Evolutionary conservation across 2,888 invertebrate genomes (phyloP).

Genomic region (Aelia acuminata): DNA sequence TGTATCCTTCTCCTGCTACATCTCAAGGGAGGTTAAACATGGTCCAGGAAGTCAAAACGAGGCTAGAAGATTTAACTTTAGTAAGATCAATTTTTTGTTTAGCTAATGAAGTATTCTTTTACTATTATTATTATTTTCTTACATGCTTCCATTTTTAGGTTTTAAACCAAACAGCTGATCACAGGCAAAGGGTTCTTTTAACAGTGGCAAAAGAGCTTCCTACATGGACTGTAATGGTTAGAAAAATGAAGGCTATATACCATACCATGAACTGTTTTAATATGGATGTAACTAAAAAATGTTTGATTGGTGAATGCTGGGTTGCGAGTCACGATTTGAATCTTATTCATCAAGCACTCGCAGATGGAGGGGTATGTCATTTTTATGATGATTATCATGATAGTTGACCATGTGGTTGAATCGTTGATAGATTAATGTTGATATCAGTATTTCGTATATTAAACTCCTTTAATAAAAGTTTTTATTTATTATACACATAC

Average conservation of each 20-base stretch:
- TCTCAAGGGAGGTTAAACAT: conserved; percentile 81
- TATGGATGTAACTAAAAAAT: conserved; percentile 90
- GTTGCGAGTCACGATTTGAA: conserved; percentile 81
- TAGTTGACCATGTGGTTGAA: background rate
- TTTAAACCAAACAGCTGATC: conserved; percentile 88
- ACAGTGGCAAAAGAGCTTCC: conserved; percentile 89
- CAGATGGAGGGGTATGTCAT: conserved; percentile 81
- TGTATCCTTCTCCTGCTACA: conserved; percentile 84
- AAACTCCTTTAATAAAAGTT: background rate
- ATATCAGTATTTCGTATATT: too few relatives aligned
- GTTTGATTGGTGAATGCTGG: conserved; percentile 92
- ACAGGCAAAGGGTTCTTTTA: conserved; percentile 85
- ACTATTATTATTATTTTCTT: background rate
- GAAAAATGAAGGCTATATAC: conserved; percentile 93
- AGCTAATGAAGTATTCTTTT: background rate
- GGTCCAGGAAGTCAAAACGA: conserved; percentile 79
- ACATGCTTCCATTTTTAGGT: conserved; percentile 73
- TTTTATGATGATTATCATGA: background rate
- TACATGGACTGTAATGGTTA: conserved; percentile 88
- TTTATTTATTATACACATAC: background rate
- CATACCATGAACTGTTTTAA: conserved; percentile 93
- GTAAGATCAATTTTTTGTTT: conserved; percentile 68
- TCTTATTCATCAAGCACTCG: conserved; percentile 83
- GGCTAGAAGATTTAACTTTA: conserved; percentile 81
- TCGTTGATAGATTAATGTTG: background rate